These are phyloP conservation scores for Rhynchotus rufescens DNA, from an alignment of 2,797 vertebrate genomes.

Conservation along the genomic window DNA sequence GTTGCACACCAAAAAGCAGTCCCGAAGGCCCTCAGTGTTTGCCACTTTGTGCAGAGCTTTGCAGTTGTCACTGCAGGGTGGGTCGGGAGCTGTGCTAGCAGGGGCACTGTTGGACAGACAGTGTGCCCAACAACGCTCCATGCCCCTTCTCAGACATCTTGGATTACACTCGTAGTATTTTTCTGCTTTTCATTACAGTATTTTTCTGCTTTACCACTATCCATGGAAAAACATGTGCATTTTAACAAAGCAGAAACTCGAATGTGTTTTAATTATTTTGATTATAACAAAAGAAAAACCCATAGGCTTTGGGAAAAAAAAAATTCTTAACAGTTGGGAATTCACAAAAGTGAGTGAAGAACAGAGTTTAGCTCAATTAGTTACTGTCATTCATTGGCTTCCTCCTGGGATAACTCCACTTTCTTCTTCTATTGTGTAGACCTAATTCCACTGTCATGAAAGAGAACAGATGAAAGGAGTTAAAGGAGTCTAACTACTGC, in stretches of 20 bases:
- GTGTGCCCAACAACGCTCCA: not conserved
- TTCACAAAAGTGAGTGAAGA: conserved; percentile 1
- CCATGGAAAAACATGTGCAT: not conserved
- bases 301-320: not conserved
- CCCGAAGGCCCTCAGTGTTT: not conserved
- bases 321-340: conserved; percentile 29
- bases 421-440: conserved; percentile 55
- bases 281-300: not conserved
- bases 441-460: conserved; percentile 63
- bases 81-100: not conserved
- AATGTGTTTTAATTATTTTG: not conserved
- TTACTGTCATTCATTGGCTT: conserved; percentile 23
- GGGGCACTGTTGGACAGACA: not conserved
- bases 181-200: not conserved
- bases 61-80: too few relatives aligned
- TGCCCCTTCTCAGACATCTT: not conserved
- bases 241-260: not conserved
- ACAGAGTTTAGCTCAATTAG: conserved; percentile 44
- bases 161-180: not conserved
- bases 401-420: conserved; percentile 14
- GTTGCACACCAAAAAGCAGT: not conserved
- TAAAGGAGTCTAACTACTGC: conserved; percentile 35
- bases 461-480: conserved; percentile 50
- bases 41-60: not conserved
- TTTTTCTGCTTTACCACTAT: not conserved